These are phyloP conservation scores for Hormaphis cornu DNA, from an alignment of 1,140 invertebrate genomes.

Conservation along the genomic window DNA sequence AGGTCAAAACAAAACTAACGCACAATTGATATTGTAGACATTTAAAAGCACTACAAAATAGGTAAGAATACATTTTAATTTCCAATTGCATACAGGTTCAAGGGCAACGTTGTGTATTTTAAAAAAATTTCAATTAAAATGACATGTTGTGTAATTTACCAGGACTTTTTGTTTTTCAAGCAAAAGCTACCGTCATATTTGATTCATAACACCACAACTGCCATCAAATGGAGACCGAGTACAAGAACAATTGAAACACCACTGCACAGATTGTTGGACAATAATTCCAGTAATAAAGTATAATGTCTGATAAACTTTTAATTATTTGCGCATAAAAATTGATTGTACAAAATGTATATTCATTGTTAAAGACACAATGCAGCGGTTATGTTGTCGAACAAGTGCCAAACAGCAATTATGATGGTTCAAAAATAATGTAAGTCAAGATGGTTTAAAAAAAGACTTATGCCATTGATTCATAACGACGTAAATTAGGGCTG, in stretches of 20 bases:
- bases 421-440: constrained; percentile 16
- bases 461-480: background rate
- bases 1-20: too few species aligned
- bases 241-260: background rate
- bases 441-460: background rate
- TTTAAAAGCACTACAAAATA: too few species aligned
- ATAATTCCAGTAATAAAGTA: background rate
- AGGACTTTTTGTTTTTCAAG: background rate
- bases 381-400: constrained; percentile 4
- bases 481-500: too few species aligned
- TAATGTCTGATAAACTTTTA: too few species aligned
- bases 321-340: too few species aligned
- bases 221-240: background rate
- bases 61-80: too few species aligned
- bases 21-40: too few species aligned
- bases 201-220: background rate
- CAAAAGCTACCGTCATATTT: constrained; percentile 11
- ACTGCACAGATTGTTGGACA: background rate
- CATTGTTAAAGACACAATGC: background rate
- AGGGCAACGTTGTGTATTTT: too few species aligned
- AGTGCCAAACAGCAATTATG: constrained; percentile 5
- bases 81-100: too few species aligned
- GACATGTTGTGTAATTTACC: too few species aligned
- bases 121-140: too few species aligned
- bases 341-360: too few species aligned